phyloP scores from a whole-genome alignment of 1,140 invertebrate genomes.

The Calliphora vicina region DNA sequence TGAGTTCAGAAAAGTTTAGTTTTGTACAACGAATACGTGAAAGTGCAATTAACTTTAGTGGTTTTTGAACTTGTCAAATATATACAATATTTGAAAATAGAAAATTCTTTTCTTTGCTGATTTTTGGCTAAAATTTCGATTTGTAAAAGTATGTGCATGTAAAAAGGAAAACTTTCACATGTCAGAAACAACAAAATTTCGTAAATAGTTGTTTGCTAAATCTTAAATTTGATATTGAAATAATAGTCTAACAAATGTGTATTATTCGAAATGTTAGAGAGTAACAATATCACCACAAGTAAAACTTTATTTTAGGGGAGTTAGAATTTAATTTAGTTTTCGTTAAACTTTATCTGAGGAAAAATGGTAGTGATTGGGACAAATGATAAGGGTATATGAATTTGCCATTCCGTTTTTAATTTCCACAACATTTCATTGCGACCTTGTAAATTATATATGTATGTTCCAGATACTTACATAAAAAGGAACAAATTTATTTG shows the following conservation, averaged over 20 bases:
- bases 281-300: no score
- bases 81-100: not conserved
- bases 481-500: no score
- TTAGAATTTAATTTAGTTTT: no score
- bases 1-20: not conserved
- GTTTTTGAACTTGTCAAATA: slow-evolving; percentile 28
- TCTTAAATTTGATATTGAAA: not conserved
- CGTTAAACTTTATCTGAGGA: no score
- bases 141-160: not conserved
- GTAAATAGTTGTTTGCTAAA: not conserved
- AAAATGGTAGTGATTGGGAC: no score
- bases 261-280: no score
- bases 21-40: slow-evolving; percentile 1
- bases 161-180: not conserved
- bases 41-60: slow-evolving; percentile 34
- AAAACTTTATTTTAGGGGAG: no score
- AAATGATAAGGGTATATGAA: no score
- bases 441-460: no score
- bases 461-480: no score
- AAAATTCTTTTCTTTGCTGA: not conserved
- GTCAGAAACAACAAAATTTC: not conserved
- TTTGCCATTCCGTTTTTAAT: no score
- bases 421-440: no score
- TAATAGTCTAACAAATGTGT: not conserved
- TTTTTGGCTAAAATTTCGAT: not conserved